Evolutionary conservation across 1,140 invertebrate species (phyloP), one percentile per base, ranked within the genome.

Genomic region (Pectinophora gossypiella): DNA sequence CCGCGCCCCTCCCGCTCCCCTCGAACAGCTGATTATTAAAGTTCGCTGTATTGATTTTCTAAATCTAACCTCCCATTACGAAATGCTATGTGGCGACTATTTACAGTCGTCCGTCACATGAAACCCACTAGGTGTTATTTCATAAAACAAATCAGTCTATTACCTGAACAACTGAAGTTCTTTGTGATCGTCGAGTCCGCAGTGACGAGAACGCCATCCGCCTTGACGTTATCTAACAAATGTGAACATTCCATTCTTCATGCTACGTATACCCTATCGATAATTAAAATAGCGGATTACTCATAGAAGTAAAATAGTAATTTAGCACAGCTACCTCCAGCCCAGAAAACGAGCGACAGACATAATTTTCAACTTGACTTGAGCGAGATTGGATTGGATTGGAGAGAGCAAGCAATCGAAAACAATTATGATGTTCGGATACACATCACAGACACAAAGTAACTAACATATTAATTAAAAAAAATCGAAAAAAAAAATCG

Each of bases 241-340:
- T 91, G 90, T 69, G 89, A 83, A 82, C 90, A 91, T 88, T 90
- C 90, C 90, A 91, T 91, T 73, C 72, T 86, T 83, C 81, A 85
- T 85, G 81, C 80, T 82, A 82, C 36, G 16, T 15, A 40, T 40
- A 15, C n/a, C 16, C 13, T 13, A 16, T 40, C 16, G 6, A 10
- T 15, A 9, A 40, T 15, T 13, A 6, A 40, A 40, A 13, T 40
- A 15, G n/a, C 15, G 1, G 15, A 3, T 40, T 16, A 18, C 36
- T 6, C 36, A 2, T 40, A 40, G 7, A 40, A 40, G n/a, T 40
- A 40, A 16, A 40, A 40, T 15, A 18, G 36, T 13, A 6, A 10
- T 10, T 18, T 40, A 40, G 36, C 36, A 40, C 36, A 15, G 36
- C 36, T 13, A 40, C 36, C 36, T 6, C 36, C 13, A 13, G 16